phyloP scores from a whole-genome alignment of 2,113 vertebrate species.

The Physeter macrocephalus region DNA sequence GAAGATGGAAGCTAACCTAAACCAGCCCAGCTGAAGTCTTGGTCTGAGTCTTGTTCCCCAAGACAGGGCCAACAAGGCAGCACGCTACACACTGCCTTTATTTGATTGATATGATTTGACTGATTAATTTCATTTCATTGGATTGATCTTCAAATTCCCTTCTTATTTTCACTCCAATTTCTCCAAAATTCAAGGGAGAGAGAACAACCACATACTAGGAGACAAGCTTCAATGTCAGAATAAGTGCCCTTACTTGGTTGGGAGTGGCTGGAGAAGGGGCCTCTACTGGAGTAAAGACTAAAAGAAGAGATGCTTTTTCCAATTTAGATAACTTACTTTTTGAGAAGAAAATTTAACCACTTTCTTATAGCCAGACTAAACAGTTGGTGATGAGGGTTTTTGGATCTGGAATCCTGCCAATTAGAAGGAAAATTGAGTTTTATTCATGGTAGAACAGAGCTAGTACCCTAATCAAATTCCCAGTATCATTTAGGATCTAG shows the following conservation, averaged over 20 bases:
- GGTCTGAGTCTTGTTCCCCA: not conserved
- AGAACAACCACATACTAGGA: not conserved
- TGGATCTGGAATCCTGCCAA: conserved; percentile 22
- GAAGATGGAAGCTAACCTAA: not conserved
- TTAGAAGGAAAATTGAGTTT: not conserved
- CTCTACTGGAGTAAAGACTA: not conserved
- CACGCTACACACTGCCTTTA: not conserved
- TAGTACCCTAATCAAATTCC: not conserved
- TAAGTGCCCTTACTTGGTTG: not conserved
- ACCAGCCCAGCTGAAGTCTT: not conserved
- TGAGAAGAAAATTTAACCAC: conserved; percentile 17
- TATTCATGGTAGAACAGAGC: not conserved
- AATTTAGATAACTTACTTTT: conserved; percentile 25
- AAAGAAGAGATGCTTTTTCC: not conserved
- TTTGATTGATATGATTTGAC: not conserved
- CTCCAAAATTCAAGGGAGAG: not conserved
- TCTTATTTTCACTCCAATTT: not conserved
- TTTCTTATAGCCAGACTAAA: conserved; percentile 58
- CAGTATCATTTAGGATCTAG: not conserved
- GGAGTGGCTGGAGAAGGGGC: not conserved
- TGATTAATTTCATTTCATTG: not conserved
- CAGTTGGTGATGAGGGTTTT: not conserved
- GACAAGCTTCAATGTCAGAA: not conserved
- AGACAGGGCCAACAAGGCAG: not conserved
- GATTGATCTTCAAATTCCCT: not conserved